Evolutionary conservation across 2,113 vertebrate species (phyloP).

Genomic region (zebrafish (Danio rerio)): GRCz12tu NC_133189.1:19491501-19492000

Average conservation of each 20-base stretch:
- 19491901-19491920: background rate
- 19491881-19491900: background rate
- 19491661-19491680: background rate
- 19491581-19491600: background rate
- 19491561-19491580: background rate
- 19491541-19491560: background rate
- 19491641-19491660: too few species aligned
- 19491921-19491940: too few species aligned
- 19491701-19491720: too few species aligned
- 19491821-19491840: background rate
- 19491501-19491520: slow-evolving; percentile 9
- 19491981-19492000: background rate
- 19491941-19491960: background rate
- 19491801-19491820: background rate
- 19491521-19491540: slow-evolving; percentile 1
- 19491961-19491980: background rate
- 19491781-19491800: background rate
- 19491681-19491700: too few species aligned
- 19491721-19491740: too few species aligned
- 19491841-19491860: background rate
- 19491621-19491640: background rate
- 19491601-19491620: slow-evolving; percentile 3
- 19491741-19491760: background rate
- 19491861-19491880: background rate
- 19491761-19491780: background rate